These are phyloP conservation scores for Platycercus adscitus DNA, from an alignment of 2,113 vertebrate species.

Conservation along the genomic window DNA sequence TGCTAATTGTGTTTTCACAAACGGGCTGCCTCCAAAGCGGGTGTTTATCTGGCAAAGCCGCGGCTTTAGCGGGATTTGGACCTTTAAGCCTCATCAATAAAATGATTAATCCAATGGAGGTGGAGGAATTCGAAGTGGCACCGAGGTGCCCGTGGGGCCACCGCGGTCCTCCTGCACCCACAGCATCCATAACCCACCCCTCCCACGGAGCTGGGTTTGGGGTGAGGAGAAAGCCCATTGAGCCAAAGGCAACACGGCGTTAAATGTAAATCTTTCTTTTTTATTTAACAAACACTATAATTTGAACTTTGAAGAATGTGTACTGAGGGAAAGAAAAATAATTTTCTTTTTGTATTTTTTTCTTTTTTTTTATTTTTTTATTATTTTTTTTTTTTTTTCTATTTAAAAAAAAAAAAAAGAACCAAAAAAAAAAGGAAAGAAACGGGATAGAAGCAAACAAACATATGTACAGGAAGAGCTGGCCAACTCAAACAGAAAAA, in stretches of 20 bases:
- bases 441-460: conserved; percentile 44
- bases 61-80: conserved; percentile 67
- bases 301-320: conserved; percentile 46
- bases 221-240: neutral
- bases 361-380: neutral
- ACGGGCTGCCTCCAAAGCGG: conserved; percentile 64
- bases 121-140: conserved; percentile 63
- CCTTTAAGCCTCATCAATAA: conserved; percentile 71
- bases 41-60: conserved; percentile 72
- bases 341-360: conserved; percentile 34
- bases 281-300: conserved; percentile 81
- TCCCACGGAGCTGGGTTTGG: neutral
- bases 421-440: neutral
- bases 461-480: conserved; percentile 65
- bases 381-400: conserved; percentile 4
- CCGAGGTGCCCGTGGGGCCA: neutral
- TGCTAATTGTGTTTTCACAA: conserved; percentile 76
- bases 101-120: conserved; percentile 71
- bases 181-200: neutral
- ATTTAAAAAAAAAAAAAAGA: conserved; percentile 39
- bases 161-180: neutral
- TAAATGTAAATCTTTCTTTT: conserved; percentile 77
- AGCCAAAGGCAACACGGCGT: neutral
- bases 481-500: conserved; percentile 41
- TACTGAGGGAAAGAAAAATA: conserved; percentile 59